Evolutionary conservation across 2,797 vertebrate genomes (phyloP).

Genomic region (Takifugu ocellatus): DNA sequence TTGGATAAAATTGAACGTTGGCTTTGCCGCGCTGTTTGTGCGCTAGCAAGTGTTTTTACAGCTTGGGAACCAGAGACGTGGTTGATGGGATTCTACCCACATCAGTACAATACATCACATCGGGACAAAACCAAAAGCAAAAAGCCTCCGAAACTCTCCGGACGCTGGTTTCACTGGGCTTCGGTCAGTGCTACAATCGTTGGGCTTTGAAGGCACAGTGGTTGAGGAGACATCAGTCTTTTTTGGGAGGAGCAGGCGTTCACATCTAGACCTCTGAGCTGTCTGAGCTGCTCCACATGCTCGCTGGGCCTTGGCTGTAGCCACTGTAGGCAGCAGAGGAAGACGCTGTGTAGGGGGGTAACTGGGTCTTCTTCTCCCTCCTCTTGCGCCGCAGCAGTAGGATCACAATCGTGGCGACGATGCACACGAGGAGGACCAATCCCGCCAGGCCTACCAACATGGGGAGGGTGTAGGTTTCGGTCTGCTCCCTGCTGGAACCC

Average conservation of each 20-base stretch:
- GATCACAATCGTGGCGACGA: slow-evolving; percentile 54
- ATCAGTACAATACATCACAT: slow-evolving; percentile 28
- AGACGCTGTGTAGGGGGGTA: slow-evolving; percentile 72
- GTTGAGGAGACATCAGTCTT: slow-evolving; percentile 54
- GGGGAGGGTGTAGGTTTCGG: slow-evolving; percentile 58
- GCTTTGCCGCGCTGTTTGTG: slow-evolving; percentile 34
- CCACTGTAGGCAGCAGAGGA: slow-evolving; percentile 74
- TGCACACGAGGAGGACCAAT: slow-evolving; percentile 72
- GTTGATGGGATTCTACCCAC: slow-evolving; percentile 18
- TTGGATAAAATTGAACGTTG: slow-evolving; percentile 25
- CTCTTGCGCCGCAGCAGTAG: slow-evolving; percentile 71
- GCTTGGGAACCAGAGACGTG: neutral
- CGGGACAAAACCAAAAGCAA: slow-evolving; percentile 30
- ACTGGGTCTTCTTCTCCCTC: slow-evolving; percentile 64
- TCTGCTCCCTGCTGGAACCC: slow-evolving; percentile 59
- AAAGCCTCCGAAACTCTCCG: slow-evolving; percentile 37
- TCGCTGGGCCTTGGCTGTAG: slow-evolving; percentile 54
- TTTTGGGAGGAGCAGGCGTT: neutral
- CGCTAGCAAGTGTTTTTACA: slow-evolving; percentile 25
- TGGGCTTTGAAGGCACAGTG: slow-evolving; percentile 65
- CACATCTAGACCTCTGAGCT: slow-evolving; percentile 76
- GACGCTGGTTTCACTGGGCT: slow-evolving; percentile 45
- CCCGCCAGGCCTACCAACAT: slow-evolving; percentile 67
- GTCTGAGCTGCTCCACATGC: slow-evolving; percentile 59
- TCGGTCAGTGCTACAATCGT: slow-evolving; percentile 59